These are phyloP conservation scores for Epinotia ramella DNA, from an alignment of 2,888 invertebrate species.

Conservation along the genomic window DNA sequence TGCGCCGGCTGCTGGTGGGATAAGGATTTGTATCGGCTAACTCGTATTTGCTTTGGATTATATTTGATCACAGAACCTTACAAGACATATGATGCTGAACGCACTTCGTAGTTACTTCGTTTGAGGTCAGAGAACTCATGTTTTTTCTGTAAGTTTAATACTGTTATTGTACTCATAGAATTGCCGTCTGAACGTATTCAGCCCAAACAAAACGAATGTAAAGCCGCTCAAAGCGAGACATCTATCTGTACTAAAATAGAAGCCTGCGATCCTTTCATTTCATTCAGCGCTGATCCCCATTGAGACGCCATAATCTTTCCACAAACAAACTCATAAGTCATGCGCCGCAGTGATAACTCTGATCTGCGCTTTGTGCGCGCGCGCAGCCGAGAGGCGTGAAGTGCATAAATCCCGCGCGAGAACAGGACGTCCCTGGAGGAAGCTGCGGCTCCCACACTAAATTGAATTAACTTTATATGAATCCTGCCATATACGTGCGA, in stretches of 20 bases:
- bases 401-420: conserved; percentile 39
- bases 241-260: conserved; percentile 28
- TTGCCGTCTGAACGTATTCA: conserved; percentile 18
- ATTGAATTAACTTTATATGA: conserved; percentile 33
- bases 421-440: conserved; percentile 20
- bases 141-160: background rate
- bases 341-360: conserved; percentile 33
- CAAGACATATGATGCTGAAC: conserved; percentile 2
- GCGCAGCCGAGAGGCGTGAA: conserved; percentile 35
- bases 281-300: conserved; percentile 35
- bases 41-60: conserved; percentile 11
- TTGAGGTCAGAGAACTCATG: conserved; percentile 1
- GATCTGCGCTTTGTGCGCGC: conserved; percentile 32
- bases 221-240: conserved; percentile 1
- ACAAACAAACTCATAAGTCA: conserved; percentile 41
- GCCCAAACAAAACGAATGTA: conserved; percentile 18
- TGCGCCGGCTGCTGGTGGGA: conserved; percentile 8
- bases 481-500: conserved; percentile 35
- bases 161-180: conserved; percentile 15
- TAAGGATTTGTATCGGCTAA: conserved; percentile 17
- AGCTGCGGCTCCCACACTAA: conserved; percentile 33
- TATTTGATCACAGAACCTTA: background rate
- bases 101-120: background rate
- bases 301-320: conserved; percentile 30
- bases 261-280: conserved; percentile 33